These are phyloP conservation scores for Priocnemis perturbator DNA, from an alignment of 2,888 invertebrate genomes.

Conservation along the genomic window DNA sequence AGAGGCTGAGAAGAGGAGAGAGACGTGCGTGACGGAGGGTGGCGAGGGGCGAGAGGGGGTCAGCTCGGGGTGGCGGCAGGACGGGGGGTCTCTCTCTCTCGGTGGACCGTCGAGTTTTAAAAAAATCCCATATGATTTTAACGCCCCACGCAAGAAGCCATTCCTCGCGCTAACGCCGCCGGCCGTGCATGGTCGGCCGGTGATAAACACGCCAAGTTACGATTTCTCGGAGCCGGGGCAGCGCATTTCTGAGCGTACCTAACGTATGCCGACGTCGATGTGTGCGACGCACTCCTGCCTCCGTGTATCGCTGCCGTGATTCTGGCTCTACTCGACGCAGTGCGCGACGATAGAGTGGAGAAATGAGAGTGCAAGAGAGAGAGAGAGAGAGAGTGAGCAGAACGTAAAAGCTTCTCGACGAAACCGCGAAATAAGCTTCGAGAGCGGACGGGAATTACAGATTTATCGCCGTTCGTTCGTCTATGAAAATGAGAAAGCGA, in stretches of 20 bases:
- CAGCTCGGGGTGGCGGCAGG: conserved; percentile 28
- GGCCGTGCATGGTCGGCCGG: conserved; percentile 60
- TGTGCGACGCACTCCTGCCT: not conserved
- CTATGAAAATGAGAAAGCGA: no score
- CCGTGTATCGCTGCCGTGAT: no score
- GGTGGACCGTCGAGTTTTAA: conserved; percentile 52
- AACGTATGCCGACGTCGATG: not conserved
- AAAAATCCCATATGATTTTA: conserved; percentile 71
- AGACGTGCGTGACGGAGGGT: no score
- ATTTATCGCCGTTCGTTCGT: no score
- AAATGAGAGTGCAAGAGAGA: no score
- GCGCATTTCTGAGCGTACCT: conserved; percentile 6
- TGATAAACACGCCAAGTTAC: conserved; percentile 75
- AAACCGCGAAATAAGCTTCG: no score
- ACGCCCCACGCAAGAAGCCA: conserved; percentile 71
- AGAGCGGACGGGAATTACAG: no score
- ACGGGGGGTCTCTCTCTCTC: conserved; percentile 48
- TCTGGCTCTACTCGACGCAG: not conserved
- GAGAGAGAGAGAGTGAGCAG: no score
- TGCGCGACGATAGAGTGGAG: no score
- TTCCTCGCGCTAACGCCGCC: conserved; percentile 68
- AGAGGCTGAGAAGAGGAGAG: no score
- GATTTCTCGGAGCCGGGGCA: conserved; percentile 71
- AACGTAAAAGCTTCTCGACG: no score
- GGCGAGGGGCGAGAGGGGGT: no score